Evolutionary conservation across 2,888 invertebrate species (phyloP), one percentile per base, ranked within the genome.

Genomic region (Gymnocheta viridis): DNA sequence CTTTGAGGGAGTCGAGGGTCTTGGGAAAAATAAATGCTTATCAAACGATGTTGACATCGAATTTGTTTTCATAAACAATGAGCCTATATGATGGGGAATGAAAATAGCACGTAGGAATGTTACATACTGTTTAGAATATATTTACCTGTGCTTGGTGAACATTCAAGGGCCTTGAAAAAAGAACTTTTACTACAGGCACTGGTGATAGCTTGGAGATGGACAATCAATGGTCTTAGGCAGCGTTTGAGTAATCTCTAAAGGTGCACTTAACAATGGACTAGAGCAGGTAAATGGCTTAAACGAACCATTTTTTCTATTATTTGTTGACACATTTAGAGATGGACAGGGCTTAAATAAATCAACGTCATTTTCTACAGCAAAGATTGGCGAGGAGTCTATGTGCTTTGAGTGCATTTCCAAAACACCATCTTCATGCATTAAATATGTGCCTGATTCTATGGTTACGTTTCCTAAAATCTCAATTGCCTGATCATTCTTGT

Each of bases 1-100:
- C 12, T 47, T 47, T 38, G 27, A 49, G 2, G 54, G 54, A 10
- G 12, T 19, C 22, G 12, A 66, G 0, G 49, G 9, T 60, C 49
- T 77, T 19, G 67, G 77, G 19, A 69, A 67, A 9, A 60, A 69
- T 5, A 77, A 51, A 69, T 54, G 69, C 10, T 38, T 69, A 41
- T 69, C 69, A 38, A 69, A 69, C n/a, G 32, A 19, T 12, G 72
- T 29, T 32, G 58, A 70, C 29, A 70, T 58, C 0, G 41, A 17
- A 19, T 32, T 70, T 2, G 17, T 58, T 58, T 4, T 12, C 5
- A 35, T 47, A 38, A 41, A 70, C 12, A 70, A 41, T 41, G 29
- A 32, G 4, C 69, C 54, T 69, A 41, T 38, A n/a, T 1, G 24
- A 7, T 38, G 54, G 5, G 49, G 51, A 35, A 3, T 29, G 9